phyloP scores from a whole-genome alignment of 2,797 vertebrate species.

The Neoniphon sammara region DNA sequence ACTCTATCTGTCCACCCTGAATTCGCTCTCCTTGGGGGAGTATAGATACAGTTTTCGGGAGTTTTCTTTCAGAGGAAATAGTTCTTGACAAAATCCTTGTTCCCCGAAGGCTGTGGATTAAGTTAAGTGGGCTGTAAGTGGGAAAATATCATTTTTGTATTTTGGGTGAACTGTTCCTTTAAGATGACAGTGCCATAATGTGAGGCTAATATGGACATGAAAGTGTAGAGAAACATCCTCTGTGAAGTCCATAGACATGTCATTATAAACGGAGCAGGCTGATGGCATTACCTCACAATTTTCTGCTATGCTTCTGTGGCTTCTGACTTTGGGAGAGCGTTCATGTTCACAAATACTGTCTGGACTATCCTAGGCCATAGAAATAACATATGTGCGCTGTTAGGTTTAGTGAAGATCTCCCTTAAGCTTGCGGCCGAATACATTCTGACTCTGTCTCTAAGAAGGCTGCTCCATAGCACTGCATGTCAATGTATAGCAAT shows the following conservation, averaged over 20 bases:
- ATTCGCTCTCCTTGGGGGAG: too few species aligned
- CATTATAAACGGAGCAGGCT: neutral
- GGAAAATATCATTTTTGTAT: too few species aligned
- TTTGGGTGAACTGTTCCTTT: too few species aligned
- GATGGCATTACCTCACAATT: neutral
- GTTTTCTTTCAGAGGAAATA: too few species aligned
- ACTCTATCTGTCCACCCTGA: too few species aligned
- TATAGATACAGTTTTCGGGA: too few species aligned
- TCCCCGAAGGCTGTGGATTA: too few species aligned
- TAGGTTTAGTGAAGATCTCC: conserved; percentile 5
- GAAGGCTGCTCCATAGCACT: neutral
- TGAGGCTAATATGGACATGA: too few species aligned
- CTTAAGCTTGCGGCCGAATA: conserved; percentile 2
- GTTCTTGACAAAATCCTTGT: too few species aligned
- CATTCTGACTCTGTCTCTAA: neutral
- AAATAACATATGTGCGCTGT: conserved; percentile 13
- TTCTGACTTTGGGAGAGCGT: conserved; percentile 15
- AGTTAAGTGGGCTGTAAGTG: too few species aligned
- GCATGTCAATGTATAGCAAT: conserved; percentile 25
- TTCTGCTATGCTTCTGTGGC: conserved; percentile 18
- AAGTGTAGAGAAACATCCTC: neutral
- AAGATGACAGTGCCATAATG: too few species aligned
- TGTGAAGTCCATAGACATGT: neutral
- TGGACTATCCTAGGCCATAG: conserved; percentile 22
- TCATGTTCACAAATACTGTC: conserved; percentile 26